Evolutionary conservation across 2,113 vertebrate genomes (phyloP), one percentile per base, ranked within the genome.

Genomic region (Edolisoma coerulescens): DNA sequence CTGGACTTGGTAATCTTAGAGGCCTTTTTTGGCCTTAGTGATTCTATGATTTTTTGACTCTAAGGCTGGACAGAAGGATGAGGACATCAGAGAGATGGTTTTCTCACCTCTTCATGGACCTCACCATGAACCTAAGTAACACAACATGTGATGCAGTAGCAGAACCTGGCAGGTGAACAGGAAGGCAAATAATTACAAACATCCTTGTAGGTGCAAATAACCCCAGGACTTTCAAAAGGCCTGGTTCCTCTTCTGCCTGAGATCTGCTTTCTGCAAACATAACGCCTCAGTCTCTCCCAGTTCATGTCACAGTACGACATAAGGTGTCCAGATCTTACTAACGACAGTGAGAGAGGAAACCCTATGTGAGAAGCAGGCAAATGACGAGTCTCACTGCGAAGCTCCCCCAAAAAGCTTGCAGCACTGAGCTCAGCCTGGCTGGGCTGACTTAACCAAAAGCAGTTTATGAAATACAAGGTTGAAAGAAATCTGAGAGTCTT

Each of bases 51-150:
- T 77, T 42, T 70, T 84, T 76, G 52, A 52, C 39, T 74, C 37
- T 27, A 44, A 77, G 20, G 24, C 19, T 14, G 9, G 54, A 67
- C 30, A 92, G 59, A 74, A 87, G n/a, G 27, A n/a, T 35, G 44
- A 63, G 44, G 33, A 30, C 32, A n/a, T 26, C 0, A 0, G 4
- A 21, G n/a, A 35, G 2, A 37, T 56, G 47, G 11, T 91, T 95
- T 94, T 87, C 35, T 87, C 52, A 73, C 61, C 30, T 47, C 20
- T 78, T 56, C n/a, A 24, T 37, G n/a, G 73, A 60, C 16, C 13
- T 76, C 39, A 45, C 16, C 3, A 4, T 24, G 27, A 86, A 65
- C 32, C 30, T 59, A 20, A 64, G 49, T 27, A 85, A 39, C 11
- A 64, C 56, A 78, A 52, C 2, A 4, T 20, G 32, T 57, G 59